phyloP scores from a whole-genome alignment of 2,888 invertebrate genomes.

The Ecliptopera silaceata region DNA sequence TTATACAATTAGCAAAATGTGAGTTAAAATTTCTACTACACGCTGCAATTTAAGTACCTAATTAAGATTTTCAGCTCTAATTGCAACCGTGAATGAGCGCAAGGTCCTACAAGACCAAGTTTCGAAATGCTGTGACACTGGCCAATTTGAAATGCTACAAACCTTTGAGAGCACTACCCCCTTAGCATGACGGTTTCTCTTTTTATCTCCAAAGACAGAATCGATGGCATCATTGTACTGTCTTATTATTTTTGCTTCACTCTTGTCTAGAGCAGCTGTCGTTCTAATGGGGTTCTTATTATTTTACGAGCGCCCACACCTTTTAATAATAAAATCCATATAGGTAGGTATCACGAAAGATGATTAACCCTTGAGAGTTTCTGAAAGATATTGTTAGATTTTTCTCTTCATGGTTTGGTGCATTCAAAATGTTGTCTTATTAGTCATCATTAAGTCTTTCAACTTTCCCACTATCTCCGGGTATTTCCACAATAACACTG shows the following conservation, averaged over 20 bases:
- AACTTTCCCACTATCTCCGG: constrained; percentile 72
- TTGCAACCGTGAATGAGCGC: constrained; percentile 12
- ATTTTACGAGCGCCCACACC: too few relatives aligned
- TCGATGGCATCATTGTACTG: too few relatives aligned
- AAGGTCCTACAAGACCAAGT: constrained; percentile 21
- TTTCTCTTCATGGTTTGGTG: not conserved
- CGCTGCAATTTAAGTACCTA: constrained; percentile 7
- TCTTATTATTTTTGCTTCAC: too few relatives aligned
- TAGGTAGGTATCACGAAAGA: too few relatives aligned
- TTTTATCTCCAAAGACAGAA: too few relatives aligned
- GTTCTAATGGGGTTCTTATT: too few relatives aligned
- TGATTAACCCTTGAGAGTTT: too few relatives aligned
- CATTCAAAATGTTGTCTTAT: constrained; percentile 2
- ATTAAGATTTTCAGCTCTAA: constrained; percentile 14
- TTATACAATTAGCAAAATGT: constrained; percentile 14
- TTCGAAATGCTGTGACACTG: constrained; percentile 33
- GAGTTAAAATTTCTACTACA: constrained; percentile 6
- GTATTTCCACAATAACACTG: constrained; percentile 65
- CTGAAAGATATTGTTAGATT: too few relatives aligned
- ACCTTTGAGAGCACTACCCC: constrained; percentile 1
- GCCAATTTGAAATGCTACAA: constrained; percentile 19
- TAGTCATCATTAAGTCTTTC: constrained; percentile 59
- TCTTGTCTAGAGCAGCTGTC: too few relatives aligned
- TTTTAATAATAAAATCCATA: too few relatives aligned
- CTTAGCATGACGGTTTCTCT: too few relatives aligned